Evolutionary conservation across 2,113 vertebrate genomes (phyloP), one percentile per base, ranked within the genome.

Genomic region (Dendropsophus ebraccatus): DNA sequence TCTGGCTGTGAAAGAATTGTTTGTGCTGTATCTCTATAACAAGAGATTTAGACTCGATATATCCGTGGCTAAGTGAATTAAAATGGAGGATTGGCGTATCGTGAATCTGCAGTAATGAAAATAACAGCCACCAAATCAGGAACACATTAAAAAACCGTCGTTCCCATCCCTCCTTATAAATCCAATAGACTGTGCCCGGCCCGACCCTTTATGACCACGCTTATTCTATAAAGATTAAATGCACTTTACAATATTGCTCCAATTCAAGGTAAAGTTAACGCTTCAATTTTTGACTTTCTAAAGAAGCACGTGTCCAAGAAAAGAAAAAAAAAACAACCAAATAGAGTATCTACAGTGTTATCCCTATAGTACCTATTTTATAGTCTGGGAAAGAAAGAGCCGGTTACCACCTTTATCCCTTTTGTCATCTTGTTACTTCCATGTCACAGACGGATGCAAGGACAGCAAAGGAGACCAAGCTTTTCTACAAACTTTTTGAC

Each of bases 211-310:
- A 65, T 77, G 56, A 56, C 47, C n/a, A n/a, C 7, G 56, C 58
- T 52, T 85, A 30, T 25, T 41, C 70, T 76, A 30, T 35, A 78
- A 77, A 77, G 73, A 77, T 77, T 77, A 67, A 67, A 77, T 50
- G 83, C 83, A 85, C 83, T 85, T 78, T 67, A 21, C 23, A 16
- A 52, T 85, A 85, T 85, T 85, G 56, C 41, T n/a, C 47, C 30
- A 28, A 54, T 77, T 67, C n/a, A 32, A 7, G 54, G 49, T 56
- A 72, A 72, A 52, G 49, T 23, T 56, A 62, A 47, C 37, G 54
- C 49, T 54, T 37, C 23, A 25, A 4, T 21, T 56, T 25, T 65
- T 23, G 37, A 41, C 23, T 62, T 45, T 65, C 9, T 62, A 41
- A 21, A 67, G n/a, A 37, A 25, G 5, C 8, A 3, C 45, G 17